These are phyloP conservation scores for Xestoiulus laeticollis DNA, from an alignment of 2,888 invertebrate genomes.

Conservation along the genomic window DNA sequence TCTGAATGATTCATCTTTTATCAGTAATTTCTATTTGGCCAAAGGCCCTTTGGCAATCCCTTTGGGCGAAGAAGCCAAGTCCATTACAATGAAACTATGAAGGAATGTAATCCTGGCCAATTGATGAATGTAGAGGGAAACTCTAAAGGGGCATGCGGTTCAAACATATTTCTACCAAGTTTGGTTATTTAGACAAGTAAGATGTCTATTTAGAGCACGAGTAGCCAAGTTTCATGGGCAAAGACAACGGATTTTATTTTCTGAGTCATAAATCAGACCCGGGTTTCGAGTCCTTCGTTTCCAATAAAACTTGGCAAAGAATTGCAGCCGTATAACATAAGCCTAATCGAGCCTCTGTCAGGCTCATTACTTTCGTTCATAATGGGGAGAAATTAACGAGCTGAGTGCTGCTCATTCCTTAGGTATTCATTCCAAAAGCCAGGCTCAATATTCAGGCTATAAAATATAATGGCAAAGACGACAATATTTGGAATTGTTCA, in stretches of 20 bases:
- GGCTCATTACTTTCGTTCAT: constrained; percentile 18
- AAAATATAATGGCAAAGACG: constrained; percentile 30
- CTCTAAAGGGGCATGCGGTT: not conserved
- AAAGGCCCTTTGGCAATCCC: not conserved
- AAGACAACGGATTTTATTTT: not conserved
- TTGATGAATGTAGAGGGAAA: not conserved
- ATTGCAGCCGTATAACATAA: not conserved
- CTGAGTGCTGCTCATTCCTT: constrained; percentile 23
- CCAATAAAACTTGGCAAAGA: constrained; percentile 39
- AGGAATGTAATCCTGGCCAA: not conserved
- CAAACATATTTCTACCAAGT: not conserved
- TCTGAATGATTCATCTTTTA: constrained; percentile 2
- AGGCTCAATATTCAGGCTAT: not conserved
- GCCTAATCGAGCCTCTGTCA: constrained; percentile 16
- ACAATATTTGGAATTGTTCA: constrained; percentile 35
- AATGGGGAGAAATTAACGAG: constrained; percentile 27
- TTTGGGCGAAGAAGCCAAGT: not conserved
- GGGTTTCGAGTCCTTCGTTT: not conserved
- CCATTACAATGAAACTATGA: not conserved
- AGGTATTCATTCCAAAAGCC: constrained; percentile 18
- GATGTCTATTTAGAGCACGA: not conserved
- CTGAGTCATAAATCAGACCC: constrained; percentile 4
- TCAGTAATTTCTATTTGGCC: not conserved
- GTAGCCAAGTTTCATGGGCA: not conserved
- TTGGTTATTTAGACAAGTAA: not conserved